Evolutionary conservation across 2,797 vertebrate genomes (phyloP).

Genomic region (Florisuga fusca): DNA sequence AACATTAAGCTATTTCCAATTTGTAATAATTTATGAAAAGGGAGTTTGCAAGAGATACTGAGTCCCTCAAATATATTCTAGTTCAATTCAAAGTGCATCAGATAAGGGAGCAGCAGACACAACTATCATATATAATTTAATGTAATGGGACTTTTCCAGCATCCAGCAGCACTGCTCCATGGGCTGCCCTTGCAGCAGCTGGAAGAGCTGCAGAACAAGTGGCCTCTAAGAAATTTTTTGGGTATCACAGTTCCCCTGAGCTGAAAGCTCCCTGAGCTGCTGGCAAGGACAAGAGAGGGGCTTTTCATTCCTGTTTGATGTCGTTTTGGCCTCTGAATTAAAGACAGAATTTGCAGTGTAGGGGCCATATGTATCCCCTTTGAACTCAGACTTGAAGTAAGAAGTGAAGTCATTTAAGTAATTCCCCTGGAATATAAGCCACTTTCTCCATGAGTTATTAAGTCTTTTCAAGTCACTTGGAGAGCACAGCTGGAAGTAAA

Average conservation of each 20-base stretch:
- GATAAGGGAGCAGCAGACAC: background rate
- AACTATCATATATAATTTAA: background rate
- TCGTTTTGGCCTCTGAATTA: conserved; percentile 22
- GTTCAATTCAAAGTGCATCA: conserved; percentile 15
- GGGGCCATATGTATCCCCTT: background rate
- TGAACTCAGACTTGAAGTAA: background rate
- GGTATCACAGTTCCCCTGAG: background rate
- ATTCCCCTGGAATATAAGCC: conserved; percentile 34
- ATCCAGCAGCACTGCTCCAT: background rate
- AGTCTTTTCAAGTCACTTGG: conserved; percentile 39
- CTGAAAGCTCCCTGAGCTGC: background rate
- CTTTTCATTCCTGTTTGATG: conserved; percentile 25
- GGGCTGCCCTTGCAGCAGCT: background rate
- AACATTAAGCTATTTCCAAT: conserved; percentile 32
- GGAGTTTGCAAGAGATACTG: background rate
- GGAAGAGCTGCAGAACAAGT: background rate
- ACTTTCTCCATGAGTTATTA: conserved; percentile 42
- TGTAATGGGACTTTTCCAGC: background rate
- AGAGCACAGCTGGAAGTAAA: conserved; percentile 34
- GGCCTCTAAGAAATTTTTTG: conserved; percentile 1
- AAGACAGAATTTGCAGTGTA: conserved; percentile 1
- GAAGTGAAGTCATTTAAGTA: conserved; percentile 30
- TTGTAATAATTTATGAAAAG: conserved; percentile 33
- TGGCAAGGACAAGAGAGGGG: background rate
- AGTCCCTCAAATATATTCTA: background rate